These are phyloP conservation scores for Megaleporinus macrocephalus DNA, from an alignment of 2,113 vertebrate species.

Conservation along the genomic window DNA sequence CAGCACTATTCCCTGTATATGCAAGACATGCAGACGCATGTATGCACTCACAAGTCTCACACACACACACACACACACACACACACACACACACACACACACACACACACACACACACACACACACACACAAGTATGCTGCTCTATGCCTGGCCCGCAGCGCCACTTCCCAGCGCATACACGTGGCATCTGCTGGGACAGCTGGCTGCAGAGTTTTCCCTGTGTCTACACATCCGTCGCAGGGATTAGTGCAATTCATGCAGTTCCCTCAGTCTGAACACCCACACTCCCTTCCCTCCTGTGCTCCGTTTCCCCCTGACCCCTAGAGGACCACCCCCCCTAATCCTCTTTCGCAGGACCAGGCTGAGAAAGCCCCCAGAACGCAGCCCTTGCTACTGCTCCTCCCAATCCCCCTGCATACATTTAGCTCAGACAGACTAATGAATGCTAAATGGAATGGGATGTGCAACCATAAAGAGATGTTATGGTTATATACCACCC, in stretches of 20 bases:
- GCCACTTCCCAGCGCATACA: not conserved
- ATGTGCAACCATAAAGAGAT: slow-evolving; percentile 31
- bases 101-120: slow-evolving; percentile 2
- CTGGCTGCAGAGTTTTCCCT: slow-evolving; percentile 48
- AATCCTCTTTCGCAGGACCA: slow-evolving; percentile 26
- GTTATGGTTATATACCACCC: slow-evolving; percentile 17
- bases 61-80: slow-evolving; percentile 7
- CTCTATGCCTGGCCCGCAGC: not conserved
- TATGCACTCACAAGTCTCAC: not conserved
- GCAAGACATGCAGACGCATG: slow-evolving; percentile 25
- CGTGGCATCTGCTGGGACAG: slow-evolving; percentile 56
- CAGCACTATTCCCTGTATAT: not conserved
- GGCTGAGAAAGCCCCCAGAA: slow-evolving; percentile 19
- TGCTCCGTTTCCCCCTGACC: slow-evolving; percentile 11
- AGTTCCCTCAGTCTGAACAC: slow-evolving; percentile 21
- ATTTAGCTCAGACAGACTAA: slow-evolving; percentile 41
- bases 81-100: slow-evolving; percentile 23
- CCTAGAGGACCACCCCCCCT: slow-evolving; percentile 8
- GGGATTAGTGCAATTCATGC: slow-evolving; percentile 50
- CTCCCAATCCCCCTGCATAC: slow-evolving; percentile 27
- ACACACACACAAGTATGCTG: not conserved
- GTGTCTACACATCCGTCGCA: slow-evolving; percentile 49
- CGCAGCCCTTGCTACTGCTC: slow-evolving; percentile 6
- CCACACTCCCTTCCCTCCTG: slow-evolving; percentile 22
- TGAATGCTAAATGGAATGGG: slow-evolving; percentile 44